Percentiles rank a stretch among this genome's conserved stretches.
phyloP scores from a whole-genome alignment of 2,797 vertebrate genomes.

The Salmo trutta region DNA sequence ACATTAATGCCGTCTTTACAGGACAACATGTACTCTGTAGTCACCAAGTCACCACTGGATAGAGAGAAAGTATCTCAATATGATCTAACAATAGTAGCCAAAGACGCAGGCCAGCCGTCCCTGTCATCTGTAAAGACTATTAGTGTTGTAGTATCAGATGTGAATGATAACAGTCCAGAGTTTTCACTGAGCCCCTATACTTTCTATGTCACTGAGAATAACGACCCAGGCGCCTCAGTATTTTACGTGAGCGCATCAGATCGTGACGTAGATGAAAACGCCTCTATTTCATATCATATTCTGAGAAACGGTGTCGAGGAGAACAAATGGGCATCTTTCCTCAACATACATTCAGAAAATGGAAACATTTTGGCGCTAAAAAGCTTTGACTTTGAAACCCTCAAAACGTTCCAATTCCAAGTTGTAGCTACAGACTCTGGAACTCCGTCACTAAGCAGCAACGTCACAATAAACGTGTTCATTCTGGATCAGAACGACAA shows the following conservation, averaged over 20 bases:
- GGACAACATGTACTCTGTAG: conserved; percentile 47
- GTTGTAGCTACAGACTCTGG: no score
- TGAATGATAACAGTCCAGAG: conserved; percentile 51
- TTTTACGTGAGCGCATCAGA: conserved; percentile 44
- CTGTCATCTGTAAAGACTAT: conserved; percentile 40
- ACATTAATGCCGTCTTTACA: conserved; percentile 35
- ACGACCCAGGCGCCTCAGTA: conserved; percentile 41
- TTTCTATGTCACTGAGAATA: conserved; percentile 50
- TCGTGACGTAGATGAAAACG: conserved; percentile 41
- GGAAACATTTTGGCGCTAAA: conserved; percentile 39
- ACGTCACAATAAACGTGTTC: no score
- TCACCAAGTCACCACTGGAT: conserved; percentile 40
- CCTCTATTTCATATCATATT: conserved; percentile 39
- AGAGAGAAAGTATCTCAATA: conserved; percentile 42
- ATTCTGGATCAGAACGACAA: no score
- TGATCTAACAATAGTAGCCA: conserved; percentile 43
- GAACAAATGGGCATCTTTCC: conserved; percentile 30
- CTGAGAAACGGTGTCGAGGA: conserved; percentile 17
- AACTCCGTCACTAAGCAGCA: no score
- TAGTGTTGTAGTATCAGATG: conserved; percentile 42
- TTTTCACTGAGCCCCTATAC: conserved; percentile 38
- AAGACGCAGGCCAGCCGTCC: conserved; percentile 42
- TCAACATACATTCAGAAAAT: conserved; percentile 45
- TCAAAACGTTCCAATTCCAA: conserved; percentile 11
- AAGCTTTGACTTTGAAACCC: conserved; percentile 48